Percentiles rank a stretch among this genome's conserved stretches.
phyloP scores from a whole-genome alignment of 2,797 vertebrate genomes.

The Danio aesculapii region DNA sequence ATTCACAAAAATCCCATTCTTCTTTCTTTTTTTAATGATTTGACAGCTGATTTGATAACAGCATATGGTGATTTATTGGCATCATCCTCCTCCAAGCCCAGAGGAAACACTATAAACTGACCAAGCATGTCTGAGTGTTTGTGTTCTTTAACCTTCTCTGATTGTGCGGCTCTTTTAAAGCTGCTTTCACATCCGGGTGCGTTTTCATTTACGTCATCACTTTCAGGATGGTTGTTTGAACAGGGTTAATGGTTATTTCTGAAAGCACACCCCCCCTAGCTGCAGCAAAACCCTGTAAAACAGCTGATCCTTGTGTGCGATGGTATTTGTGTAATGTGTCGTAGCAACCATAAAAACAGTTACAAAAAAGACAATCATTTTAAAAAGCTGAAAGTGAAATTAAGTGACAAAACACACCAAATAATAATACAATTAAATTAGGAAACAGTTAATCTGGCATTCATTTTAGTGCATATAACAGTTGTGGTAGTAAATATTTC shows the following conservation, averaged over 20 bases:
- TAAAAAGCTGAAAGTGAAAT: background rate
- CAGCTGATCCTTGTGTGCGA: constrained; percentile 41
- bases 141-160: constrained; percentile 29
- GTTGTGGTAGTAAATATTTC: background rate
- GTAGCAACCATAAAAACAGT: constrained; percentile 21
- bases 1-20: constrained; percentile 2
- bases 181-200: constrained; percentile 64
- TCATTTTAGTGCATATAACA: background rate
- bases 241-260: constrained; percentile 76
- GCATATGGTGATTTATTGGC: constrained; percentile 10
- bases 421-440: background rate
- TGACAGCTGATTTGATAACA: constrained; percentile 1
- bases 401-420: background rate
- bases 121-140: constrained; percentile 44
- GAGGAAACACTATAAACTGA: constrained; percentile 15
- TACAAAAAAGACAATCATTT: background rate
- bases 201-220: constrained; percentile 57
- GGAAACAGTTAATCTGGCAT: background rate
- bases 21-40: background rate
- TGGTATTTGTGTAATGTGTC: constrained; percentile 11
- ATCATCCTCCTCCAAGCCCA: background rate
- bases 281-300: constrained; percentile 4
- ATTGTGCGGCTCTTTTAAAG: constrained; percentile 57
- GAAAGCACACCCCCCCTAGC: constrained; percentile 56
- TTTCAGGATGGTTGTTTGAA: constrained; percentile 76